Conservation (phyloP, 1,140 invertebrate genomes). For the Varroa destructor region DNA sequence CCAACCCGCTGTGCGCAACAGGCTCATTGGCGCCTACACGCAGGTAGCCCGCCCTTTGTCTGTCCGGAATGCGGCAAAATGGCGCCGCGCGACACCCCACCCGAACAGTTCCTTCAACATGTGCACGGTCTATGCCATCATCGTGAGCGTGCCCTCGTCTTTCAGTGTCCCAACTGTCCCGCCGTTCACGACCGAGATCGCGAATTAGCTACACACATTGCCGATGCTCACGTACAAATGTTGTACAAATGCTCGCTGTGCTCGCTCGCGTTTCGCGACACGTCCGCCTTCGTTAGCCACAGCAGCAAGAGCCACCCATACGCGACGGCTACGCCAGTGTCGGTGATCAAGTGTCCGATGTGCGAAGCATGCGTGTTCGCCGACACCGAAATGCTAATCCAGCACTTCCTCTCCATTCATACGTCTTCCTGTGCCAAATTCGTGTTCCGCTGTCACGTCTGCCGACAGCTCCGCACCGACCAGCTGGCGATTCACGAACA, state of each 20-base stretch:
- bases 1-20: conserved; percentile 17
- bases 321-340: conserved; percentile 15
- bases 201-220: conserved; percentile 5
- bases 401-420: conserved; percentile 24
- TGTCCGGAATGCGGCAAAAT: conserved; percentile 26
- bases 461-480: conserved; percentile 20
- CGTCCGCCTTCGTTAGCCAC: conserved; percentile 12
- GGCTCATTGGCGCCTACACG: conserved; percentile 5
- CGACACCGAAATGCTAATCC: conserved; percentile 24
- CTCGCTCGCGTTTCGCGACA: conserved; percentile 17
- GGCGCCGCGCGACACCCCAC: conserved; percentile 16
- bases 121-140: conserved; percentile 19
- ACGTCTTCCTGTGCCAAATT: conserved; percentile 18
- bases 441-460: conserved; percentile 24
- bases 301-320: conserved; percentile 19
- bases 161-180: conserved; percentile 18
- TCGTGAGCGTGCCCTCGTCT: conserved; percentile 2
- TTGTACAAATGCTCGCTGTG: conserved; percentile 13
- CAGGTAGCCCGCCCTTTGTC: not conserved
- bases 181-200: conserved; percentile 16
- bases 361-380: conserved; percentile 27
- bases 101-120: conserved; percentile 7
- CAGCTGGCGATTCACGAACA: conserved; percentile 26
- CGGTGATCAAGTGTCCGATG: conserved; percentile 27
- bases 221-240: conserved; percentile 21